These are phyloP conservation scores for Butastur rufipennis DNA, from an alignment of 2,113 vertebrate genomes.

Conservation along the genomic window DNA sequence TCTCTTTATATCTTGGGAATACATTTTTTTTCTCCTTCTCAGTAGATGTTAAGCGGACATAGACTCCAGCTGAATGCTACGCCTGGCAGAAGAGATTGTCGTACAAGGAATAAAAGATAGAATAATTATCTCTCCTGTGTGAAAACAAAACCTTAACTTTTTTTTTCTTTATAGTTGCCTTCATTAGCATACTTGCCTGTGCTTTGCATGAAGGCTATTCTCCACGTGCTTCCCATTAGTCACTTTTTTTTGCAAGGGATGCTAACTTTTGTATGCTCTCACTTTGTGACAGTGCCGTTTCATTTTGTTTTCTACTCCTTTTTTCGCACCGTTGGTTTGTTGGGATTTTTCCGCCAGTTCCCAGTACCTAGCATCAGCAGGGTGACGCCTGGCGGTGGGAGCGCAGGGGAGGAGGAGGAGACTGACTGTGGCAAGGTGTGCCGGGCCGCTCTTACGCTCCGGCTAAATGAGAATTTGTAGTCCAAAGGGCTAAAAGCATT, in stretches of 20 bases:
- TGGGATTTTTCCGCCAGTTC: fast-evolving
- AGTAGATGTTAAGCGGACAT: not conserved
- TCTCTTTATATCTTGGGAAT: not conserved
- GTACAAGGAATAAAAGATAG: not conserved
- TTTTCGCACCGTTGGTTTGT: fast-evolving
- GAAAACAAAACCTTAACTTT: not conserved
- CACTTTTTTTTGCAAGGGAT: not conserved
- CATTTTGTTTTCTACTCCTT: not conserved
- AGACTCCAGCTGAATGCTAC: not conserved
- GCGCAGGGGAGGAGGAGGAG: not conserved
- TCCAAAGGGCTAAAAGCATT: not conserved
- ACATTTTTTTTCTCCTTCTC: not conserved
- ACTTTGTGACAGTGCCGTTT: not conserved
- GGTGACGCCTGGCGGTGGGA: slow-evolving; percentile 11
- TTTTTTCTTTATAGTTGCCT: not conserved
- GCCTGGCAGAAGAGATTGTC: not conserved
- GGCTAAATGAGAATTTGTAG: too few species aligned
- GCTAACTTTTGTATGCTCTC: not conserved
- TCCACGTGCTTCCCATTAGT: not conserved
- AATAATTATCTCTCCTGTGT: not conserved
- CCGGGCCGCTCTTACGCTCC: fast-evolving
- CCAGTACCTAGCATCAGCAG: not conserved
- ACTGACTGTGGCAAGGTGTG: not conserved
- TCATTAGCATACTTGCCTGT: not conserved
- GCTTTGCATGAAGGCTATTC: not conserved